These are phyloP conservation scores for Maccullochella peelii DNA, from an alignment of 2,113 vertebrate genomes.

Conservation along the genomic window DNA sequence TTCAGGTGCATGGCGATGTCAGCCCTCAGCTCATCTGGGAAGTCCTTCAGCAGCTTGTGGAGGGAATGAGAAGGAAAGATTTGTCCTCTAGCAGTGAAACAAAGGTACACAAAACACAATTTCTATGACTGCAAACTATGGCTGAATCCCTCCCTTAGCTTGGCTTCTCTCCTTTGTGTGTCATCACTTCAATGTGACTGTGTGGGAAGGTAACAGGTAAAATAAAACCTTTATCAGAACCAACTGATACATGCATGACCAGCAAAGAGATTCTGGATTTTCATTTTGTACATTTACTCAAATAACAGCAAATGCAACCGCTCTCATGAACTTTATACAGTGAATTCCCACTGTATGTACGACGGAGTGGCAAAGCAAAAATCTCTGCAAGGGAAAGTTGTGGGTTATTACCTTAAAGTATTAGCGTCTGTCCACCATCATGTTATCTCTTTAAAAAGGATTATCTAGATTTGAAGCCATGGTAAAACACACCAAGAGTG, in stretches of 20 bases:
- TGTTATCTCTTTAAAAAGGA: conserved; percentile 35
- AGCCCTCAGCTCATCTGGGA: conserved; percentile 84
- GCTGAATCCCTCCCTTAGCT: neutral
- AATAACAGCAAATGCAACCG: neutral
- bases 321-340: neutral
- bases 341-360: neutral
- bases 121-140: too few relatives aligned
- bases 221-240: conserved; percentile 47
- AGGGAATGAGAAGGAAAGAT: neutral
- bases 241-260: conserved; percentile 1
- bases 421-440: neutral
- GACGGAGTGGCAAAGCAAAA: neutral
- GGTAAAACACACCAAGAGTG: conserved; percentile 30
- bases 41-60: conserved; percentile 85
- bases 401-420: conserved; percentile 5
- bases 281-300: neutral
- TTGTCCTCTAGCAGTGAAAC: neutral
- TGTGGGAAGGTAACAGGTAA: conserved; percentile 54
- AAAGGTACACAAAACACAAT: neutral
- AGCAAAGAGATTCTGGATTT: conserved; percentile 4
- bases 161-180: neutral
- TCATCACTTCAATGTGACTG: conserved; percentile 18
- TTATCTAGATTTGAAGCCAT: conserved; percentile 48
- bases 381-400: neutral
- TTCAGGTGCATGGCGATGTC: conserved; percentile 87